Conservation (phyloP, 1,140 invertebrate genomes). For the Drosophila prosaltans region DNA sequence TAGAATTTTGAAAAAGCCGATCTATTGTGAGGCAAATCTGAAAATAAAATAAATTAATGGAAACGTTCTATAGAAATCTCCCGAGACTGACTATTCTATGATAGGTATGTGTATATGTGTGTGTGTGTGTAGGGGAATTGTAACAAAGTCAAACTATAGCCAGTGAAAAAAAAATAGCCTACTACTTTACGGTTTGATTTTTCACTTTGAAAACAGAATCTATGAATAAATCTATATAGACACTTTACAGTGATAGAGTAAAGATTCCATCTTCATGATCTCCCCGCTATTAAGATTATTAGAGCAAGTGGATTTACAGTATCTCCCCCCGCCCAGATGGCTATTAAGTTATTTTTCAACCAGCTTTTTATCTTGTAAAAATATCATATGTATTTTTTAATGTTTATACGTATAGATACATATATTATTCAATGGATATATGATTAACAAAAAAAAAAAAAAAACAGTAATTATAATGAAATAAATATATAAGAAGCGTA, state of each 20-base stretch:
- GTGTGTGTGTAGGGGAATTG: too few relatives aligned
- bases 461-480: not conserved
- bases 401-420: slow-evolving; percentile 15
- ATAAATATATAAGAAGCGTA: not conserved
- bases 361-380: slow-evolving; percentile 51
- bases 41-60: not conserved
- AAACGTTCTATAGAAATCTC: too few relatives aligned
- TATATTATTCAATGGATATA: not conserved
- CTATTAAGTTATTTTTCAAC: not conserved
- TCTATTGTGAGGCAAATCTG: not conserved
- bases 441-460: not conserved
- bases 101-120: not conserved
- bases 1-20: not conserved
- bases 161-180: not conserved
- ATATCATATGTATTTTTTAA: slow-evolving; percentile 57
- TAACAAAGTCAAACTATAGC: not conserved
- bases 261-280: too few relatives aligned
- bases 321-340: not conserved
- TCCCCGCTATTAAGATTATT: too few relatives aligned
- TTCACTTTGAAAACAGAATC: too few relatives aligned
- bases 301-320: too few relatives aligned
- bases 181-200: not conserved
- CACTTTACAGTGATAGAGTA: too few relatives aligned
- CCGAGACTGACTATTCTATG: not conserved
- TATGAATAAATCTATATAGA: too few relatives aligned